Conservation (phyloP, 2,888 invertebrate species). For the Noctua pronuba region DNA sequence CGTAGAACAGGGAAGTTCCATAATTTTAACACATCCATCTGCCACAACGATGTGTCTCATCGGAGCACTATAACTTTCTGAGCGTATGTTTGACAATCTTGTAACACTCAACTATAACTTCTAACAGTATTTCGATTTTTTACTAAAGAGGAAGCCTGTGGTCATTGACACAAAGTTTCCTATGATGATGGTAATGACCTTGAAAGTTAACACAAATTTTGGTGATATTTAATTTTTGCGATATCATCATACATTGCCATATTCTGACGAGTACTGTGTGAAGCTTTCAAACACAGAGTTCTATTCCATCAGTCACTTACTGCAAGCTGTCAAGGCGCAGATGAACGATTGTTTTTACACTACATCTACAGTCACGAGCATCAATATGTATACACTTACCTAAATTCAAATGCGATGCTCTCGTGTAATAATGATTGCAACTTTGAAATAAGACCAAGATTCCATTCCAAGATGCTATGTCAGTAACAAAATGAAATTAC, state of each 20-base stretch:
- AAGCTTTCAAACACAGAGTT: not conserved
- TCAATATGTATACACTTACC: too few species aligned
- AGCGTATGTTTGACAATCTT: not conserved
- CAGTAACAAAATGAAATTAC: too few species aligned
- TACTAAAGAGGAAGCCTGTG: not conserved
- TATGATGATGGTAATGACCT: not conserved
- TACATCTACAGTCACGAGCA: too few species aligned
- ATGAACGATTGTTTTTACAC: not conserved
- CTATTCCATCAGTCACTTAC: not conserved
- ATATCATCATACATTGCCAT: not conserved
- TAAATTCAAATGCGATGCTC: too few species aligned
- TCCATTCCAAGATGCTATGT: too few species aligned
- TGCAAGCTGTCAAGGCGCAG: not conserved
- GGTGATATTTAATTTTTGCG: not conserved
- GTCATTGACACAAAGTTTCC: not conserved
- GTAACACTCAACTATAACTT: not conserved
- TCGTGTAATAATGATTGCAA: too few species aligned
- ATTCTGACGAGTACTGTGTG: not conserved
- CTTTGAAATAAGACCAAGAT: too few species aligned
- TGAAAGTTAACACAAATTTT: not conserved
- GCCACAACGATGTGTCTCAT: not conserved
- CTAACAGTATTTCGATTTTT: not conserved
- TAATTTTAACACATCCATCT: not conserved
- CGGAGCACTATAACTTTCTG: not conserved
- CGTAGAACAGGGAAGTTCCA: not conserved